phyloP scores from a whole-genome alignment of 2,888 invertebrate genomes.

The Cryptophagus acutangulus region DNA sequence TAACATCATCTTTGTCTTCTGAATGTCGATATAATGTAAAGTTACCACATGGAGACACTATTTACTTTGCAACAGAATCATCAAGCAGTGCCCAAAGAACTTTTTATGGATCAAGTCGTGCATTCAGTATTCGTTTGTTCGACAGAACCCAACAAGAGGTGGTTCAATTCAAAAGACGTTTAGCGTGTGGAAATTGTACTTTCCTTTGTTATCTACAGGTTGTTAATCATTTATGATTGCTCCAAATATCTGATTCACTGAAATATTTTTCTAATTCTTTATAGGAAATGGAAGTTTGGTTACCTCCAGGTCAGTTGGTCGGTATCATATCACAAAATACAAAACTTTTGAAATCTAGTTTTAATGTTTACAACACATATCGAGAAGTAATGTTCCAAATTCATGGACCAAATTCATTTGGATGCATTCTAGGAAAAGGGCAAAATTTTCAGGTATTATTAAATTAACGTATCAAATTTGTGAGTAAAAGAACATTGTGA shows the following conservation, averaged over 20 bases:
- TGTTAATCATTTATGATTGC: constrained; percentile 3
- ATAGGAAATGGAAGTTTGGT: constrained; percentile 65
- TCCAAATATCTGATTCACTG: not conserved
- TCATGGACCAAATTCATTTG: constrained; percentile 66
- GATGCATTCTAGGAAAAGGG: constrained; percentile 54
- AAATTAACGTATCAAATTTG: no score
- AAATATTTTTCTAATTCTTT: constrained; percentile 15
- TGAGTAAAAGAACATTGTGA: no score
- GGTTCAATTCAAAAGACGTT: constrained; percentile 64
- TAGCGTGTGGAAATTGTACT: constrained; percentile 62
- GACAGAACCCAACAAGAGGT: constrained; percentile 83
- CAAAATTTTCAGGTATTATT: constrained; percentile 62
- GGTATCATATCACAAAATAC: constrained; percentile 68
- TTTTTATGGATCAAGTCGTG: constrained; percentile 67
- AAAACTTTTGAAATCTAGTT: constrained; percentile 61
- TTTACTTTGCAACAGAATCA: constrained; percentile 69
- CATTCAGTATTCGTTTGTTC: constrained; percentile 72
- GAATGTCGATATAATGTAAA: constrained; percentile 70
- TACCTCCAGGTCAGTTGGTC: constrained; percentile 64
- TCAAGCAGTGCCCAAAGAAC: constrained; percentile 60
- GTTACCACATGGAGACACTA: constrained; percentile 66
- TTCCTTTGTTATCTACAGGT: constrained; percentile 71
- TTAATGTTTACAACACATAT: constrained; percentile 60
- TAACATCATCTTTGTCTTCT: constrained; percentile 51
- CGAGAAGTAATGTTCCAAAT: constrained; percentile 63